These are phyloP conservation scores for Drosophila nigromelanica DNA, from an alignment of 1,140 invertebrate genomes.

Conservation along the genomic window DNA sequence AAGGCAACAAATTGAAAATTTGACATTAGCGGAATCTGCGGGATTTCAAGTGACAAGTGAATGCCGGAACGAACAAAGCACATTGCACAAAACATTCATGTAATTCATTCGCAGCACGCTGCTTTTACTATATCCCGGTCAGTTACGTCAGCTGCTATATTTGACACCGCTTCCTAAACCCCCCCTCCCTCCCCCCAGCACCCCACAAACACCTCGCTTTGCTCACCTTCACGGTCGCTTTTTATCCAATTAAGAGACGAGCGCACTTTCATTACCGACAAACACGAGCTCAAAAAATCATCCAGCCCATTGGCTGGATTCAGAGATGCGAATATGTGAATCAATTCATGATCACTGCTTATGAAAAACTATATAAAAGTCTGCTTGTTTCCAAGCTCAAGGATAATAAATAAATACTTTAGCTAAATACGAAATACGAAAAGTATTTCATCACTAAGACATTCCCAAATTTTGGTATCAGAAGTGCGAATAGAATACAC, in stretches of 20 bases:
- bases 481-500: too few species aligned
- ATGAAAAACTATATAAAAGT: neutral
- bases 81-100: neutral
- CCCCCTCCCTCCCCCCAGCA: neutral
- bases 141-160: constrained; percentile 25
- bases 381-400: neutral
- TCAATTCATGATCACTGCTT: neutral
- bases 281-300: constrained; percentile 11
- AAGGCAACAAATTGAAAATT: constrained; percentile 24
- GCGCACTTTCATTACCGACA: constrained; percentile 43
- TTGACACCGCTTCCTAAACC: constrained; percentile 6
- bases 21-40: neutral
- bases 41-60: neutral
- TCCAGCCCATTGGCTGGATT: neutral
- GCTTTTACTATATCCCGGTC: neutral
- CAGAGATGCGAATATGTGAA: constrained; percentile 40
- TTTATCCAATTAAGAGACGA: constrained; percentile 52
- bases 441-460: too few species aligned
- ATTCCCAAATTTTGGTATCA: too few species aligned
- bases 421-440: too few species aligned
- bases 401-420: too few species aligned
- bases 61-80: neutral
- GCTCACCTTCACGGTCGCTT: constrained; percentile 20
- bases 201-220: neutral
- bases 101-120: constrained; percentile 5